Percentiles rank a stretch among this genome's conserved stretches.
These are phyloP conservation scores for Sisor rabdophorus DNA, from an alignment of 2,113 vertebrate genomes.

Conservation along the genomic window DNA sequence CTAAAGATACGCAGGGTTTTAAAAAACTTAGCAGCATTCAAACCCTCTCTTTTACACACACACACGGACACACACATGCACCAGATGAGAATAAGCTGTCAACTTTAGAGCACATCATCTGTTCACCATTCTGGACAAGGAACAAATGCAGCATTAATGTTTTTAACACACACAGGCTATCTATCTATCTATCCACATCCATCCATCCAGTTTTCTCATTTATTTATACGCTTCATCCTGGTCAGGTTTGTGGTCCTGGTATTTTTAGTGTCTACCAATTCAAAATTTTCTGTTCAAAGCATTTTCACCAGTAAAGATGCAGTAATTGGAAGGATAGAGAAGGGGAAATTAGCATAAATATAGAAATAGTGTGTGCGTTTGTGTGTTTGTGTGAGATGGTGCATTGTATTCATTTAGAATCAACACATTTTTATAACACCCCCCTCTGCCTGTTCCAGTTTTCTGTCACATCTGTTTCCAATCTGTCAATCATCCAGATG, in stretches of 20 bases:
- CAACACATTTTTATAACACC: neutral
- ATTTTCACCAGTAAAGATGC: too few species aligned
- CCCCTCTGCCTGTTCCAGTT: neutral
- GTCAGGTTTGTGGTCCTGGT: too few species aligned
- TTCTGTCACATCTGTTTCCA: neutral
- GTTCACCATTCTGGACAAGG: too few species aligned
- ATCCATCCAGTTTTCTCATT: too few species aligned
- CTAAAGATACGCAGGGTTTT: neutral
- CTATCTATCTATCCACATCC: too few species aligned
- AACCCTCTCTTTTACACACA: neutral
- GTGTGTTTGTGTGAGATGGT: conserved; percentile 16
- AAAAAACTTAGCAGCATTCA: neutral
- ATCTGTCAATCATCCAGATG: conserved; percentile 7
- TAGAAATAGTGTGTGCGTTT: conserved; percentile 18
- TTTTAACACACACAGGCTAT: too few species aligned
- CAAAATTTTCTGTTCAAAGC: too few species aligned
- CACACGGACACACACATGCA: neutral
- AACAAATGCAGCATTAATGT: too few species aligned
- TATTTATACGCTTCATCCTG: too few species aligned
- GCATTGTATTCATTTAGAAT: conserved; percentile 13
- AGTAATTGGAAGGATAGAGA: too few species aligned
- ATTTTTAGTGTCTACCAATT: too few species aligned
- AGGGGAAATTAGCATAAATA: too few species aligned
- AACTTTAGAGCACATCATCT: neutral
- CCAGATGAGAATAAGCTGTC: neutral